These are phyloP conservation scores for Polymixis flavicincta DNA, from an alignment of 2,888 invertebrate genomes.

Conservation along the genomic window DNA sequence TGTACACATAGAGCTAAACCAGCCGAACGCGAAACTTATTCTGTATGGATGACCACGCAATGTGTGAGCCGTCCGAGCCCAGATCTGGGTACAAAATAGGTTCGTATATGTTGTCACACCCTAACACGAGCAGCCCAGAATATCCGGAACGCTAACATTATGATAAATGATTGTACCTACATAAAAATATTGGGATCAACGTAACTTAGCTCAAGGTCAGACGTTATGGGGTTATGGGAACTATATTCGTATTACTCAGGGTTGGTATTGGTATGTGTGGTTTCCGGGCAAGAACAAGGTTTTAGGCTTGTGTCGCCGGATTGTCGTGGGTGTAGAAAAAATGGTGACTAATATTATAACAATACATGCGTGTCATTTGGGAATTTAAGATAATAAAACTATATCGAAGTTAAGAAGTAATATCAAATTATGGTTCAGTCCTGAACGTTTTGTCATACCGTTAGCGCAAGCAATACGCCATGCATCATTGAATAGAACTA, in stretches of 20 bases:
- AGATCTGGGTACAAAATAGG: slow-evolving; percentile 33
- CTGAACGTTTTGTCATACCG: not conserved
- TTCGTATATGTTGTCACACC: slow-evolving; percentile 39
- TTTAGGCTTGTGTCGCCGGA: slow-evolving; percentile 1
- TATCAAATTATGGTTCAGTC: not conserved
- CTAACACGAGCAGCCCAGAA: slow-evolving; percentile 46
- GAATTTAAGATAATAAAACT: no score
- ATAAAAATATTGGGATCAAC: slow-evolving; percentile 65
- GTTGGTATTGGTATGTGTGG: slow-evolving; percentile 17
- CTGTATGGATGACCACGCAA: slow-evolving; percentile 32
- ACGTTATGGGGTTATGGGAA: slow-evolving; percentile 40
- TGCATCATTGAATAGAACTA: slow-evolving; percentile 26
- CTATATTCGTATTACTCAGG: slow-evolving; percentile 26
- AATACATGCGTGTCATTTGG: no score
- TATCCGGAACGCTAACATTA: slow-evolving; percentile 63
- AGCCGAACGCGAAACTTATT: slow-evolving; percentile 33
- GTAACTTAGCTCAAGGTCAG: slow-evolving; percentile 63
- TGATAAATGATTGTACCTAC: slow-evolving; percentile 65
- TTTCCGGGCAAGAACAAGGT: slow-evolving; percentile 34
- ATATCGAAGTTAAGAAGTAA: no score
- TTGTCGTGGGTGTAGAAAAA: slow-evolving; percentile 27
- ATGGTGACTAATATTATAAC: slow-evolving; percentile 19
- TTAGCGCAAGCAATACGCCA: slow-evolving; percentile 15
- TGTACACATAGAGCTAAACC: slow-evolving; percentile 21
- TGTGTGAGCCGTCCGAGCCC: slow-evolving; percentile 11